Evolutionary conservation across 2,888 invertebrate genomes (phyloP).

Genomic region (Operophtera brumata): DNA sequence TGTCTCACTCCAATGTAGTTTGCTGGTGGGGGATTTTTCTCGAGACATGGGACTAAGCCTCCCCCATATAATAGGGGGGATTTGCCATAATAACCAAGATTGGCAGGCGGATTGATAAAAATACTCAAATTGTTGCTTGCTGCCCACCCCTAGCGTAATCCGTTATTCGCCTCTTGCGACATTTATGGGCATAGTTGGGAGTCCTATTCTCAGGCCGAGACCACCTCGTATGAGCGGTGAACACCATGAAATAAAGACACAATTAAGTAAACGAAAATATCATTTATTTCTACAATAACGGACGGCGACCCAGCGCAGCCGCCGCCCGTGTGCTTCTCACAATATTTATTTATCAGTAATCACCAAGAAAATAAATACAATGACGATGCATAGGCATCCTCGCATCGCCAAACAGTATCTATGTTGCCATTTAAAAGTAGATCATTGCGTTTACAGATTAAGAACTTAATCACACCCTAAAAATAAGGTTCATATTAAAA

Average conservation of each 20-base stretch:
- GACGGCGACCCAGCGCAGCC: conserved; percentile 53
- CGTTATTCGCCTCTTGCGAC: too few species aligned
- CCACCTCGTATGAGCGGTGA: too few species aligned
- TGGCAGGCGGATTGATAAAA: too few species aligned
- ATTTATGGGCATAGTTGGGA: too few species aligned
- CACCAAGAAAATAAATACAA: conserved; percentile 73
- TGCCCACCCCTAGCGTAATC: too few species aligned
- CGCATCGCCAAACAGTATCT: conserved; percentile 65
- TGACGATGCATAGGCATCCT: conserved; percentile 52
- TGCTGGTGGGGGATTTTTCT: too few species aligned
- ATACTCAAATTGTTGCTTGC: too few species aligned
- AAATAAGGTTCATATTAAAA: conserved; percentile 63
- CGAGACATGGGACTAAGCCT: too few species aligned
- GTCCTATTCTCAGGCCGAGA: too few species aligned
- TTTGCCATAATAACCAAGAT: too few species aligned
- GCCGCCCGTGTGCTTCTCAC: conserved; percentile 67
- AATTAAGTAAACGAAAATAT: conserved; percentile 78
- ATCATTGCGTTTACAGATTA: conserved; percentile 53
- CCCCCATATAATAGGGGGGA: too few species aligned
- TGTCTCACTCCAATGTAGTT: too few species aligned
- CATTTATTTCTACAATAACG: conserved; percentile 79
- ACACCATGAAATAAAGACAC: conserved; percentile 54
- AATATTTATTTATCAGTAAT: conserved; percentile 73
- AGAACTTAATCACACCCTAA: conserved; percentile 66
- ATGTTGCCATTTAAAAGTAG: conserved; percentile 68